Evolutionary conservation across 2,113 vertebrate species (phyloP), one percentile per base, ranked within the genome.

Genomic region (Anarhynchus alexandrinus): DNA sequence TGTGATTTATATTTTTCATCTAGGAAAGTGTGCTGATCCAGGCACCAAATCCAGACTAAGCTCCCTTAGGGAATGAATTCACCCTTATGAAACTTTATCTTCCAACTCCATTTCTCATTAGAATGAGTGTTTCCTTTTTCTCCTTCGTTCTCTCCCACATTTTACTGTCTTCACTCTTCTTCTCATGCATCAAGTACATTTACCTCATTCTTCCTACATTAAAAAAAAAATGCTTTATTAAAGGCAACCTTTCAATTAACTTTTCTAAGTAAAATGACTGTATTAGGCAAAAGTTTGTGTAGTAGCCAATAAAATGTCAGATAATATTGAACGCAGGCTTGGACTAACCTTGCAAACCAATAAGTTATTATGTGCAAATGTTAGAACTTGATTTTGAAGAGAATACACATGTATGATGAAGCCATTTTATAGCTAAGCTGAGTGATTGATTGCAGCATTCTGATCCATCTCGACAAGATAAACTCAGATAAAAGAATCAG

Each of bases 401-500:
- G 96, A 97, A 97, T 95, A 96, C 97, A 97, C 90, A 88, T 97
- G 93, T 95, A 96, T 90, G 94, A 98, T 95, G 94, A 97, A 97
- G 87, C 76, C 95, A 90, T 96, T 98, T 98, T 97, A 98, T 89
- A 77, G 92, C 80, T 96, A 95, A 26, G 32, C 74, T 55, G 83
- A 9, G 15, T 98, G 97, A 98, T 97, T 97, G 96, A 98, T 98
- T 97, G 89, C 74, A 93, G 87, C 71, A 82, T 92, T 92, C 67
- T 52, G 86, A 95, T 95, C 92, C 96, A 95, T 97, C 47, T 40
- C 47, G 23, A 97, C 93, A 98, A 98, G 96, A 98, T 98, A 97
- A 97, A 98, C 97, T 97, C 96, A 95, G 92, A 97, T 97, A 97
- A 97, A 98, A 97, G 97, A 98, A 98, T 96, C 91, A 96, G 79